Base-by-base conservation (phyloP, 2,113 vertebrate species). In the Gambusia holbrooki region DNA sequence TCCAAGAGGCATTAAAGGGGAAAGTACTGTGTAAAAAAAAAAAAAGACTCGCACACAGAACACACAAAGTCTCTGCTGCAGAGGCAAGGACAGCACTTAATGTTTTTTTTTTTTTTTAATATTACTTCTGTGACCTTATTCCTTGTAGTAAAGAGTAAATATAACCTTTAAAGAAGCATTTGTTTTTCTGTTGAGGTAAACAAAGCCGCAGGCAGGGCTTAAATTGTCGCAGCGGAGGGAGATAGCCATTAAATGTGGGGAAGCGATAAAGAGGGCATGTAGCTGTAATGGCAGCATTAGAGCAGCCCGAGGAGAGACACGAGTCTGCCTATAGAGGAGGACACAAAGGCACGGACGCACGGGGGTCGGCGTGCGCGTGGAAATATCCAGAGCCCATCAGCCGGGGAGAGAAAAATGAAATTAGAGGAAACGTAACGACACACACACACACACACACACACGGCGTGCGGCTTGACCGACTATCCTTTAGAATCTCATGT, bases 231-330 rank as follows among this genome's bases (percentile, higher is more conserved):
- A 72, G 62, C 63, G 61, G 74, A 8, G 45, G 74, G 62, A 70
- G 30, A 60, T 25, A 61, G n/a, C 69, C 48, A 83, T 81, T 79
- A 66, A 74, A 45, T 64, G 73, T n/a, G 33, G 71, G 65, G 66
- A 64, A 19, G 25, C 11, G 65, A 63, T 51, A 77, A 79, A 66
- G 74, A 61, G 60, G 76, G 48, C 77, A 84, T 70, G 80, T 62
- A 19, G 30, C 65, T 54, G 71, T 87, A 70, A 89, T 87, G 86
- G 76, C 33, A 71, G 71, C 58, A 37, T 79, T 69, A 73, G 72
- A 77, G 74, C 66, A 76, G 81, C 68, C 76, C 28, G 25, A 71
- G 72, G 74, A 80, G 82, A 85, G 62, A 40, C 76, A 68, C 81
- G 78, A 73, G 58, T 69, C 37, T 71, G 63, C 28, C 60, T 7